Conservation (phyloP, 1,140 invertebrate species). For the Drosophila pachea region DNA sequence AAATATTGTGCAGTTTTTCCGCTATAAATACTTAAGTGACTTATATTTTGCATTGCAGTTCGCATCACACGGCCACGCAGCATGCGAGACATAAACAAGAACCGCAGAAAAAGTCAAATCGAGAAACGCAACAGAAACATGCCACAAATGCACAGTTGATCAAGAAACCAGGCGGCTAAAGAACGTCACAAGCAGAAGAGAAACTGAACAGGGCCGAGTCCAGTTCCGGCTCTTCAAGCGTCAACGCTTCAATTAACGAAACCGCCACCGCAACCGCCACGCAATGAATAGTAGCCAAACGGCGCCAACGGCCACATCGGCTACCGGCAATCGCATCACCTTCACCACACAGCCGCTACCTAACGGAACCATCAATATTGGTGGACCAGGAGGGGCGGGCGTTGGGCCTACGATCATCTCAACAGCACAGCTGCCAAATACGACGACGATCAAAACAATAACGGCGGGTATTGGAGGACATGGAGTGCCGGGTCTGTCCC, state of each 20-base stretch:
- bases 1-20: slow-evolving; percentile 4
- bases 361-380: slow-evolving; percentile 81
- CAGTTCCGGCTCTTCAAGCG: slow-evolving; percentile 29
- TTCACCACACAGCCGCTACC: slow-evolving; percentile 81
- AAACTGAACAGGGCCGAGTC: slow-evolving; percentile 11
- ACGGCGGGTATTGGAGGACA: slow-evolving; percentile 61
- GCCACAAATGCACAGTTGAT: slow-evolving; percentile 60
- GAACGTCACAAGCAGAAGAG: slow-evolving; percentile 29
- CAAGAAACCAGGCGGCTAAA: slow-evolving; percentile 27
- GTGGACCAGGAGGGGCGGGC: slow-evolving; percentile 53
- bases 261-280: slow-evolving; percentile 16
- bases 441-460: slow-evolving; percentile 80
- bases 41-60: slow-evolving; percentile 55
- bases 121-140: slow-evolving; percentile 42
- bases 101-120: slow-evolving; percentile 20
- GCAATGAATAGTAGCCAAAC: slow-evolving; percentile 74
- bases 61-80: slow-evolving; percentile 45
- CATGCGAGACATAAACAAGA: slow-evolving; percentile 39
- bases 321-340: slow-evolving; percentile 78
- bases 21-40: slow-evolving; percentile 44
- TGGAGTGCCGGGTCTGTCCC: slow-evolving; percentile 69
- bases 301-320: slow-evolving; percentile 46
- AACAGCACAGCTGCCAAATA: slow-evolving; percentile 73
- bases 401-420: slow-evolving; percentile 67
- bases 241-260: slow-evolving; percentile 17